Conservation (phyloP, 2,113 vertebrate genomes). For the Archocentrus centrarchus region DNA sequence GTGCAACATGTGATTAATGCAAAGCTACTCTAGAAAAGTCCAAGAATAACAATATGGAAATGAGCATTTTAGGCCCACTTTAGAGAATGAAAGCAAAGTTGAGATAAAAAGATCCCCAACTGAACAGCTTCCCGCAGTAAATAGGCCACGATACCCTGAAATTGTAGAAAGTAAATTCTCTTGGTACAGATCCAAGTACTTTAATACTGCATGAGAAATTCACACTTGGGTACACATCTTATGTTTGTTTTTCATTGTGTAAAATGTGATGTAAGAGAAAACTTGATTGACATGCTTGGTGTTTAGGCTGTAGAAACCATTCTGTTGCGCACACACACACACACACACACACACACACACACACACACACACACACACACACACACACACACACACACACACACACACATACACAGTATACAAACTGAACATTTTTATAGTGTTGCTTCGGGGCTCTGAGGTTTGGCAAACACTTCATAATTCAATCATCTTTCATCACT, state of each 20-base stretch:
- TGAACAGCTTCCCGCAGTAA: neutral
- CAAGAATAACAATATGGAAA: neutral
- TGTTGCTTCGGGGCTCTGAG: conserved; percentile 28
- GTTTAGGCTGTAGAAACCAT: conserved; percentile 17
- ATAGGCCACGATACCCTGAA: neutral
- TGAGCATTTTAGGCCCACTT: neutral
- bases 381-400: too few species aligned
- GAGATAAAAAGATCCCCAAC: neutral
- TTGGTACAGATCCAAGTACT: neutral
- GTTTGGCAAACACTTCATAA: conserved; percentile 25
- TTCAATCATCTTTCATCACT: neutral
- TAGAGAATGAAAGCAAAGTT: neutral
- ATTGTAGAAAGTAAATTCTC: neutral
- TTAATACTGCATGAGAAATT: neutral
- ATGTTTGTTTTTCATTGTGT: conserved; percentile 19
- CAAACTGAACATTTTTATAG: conserved; percentile 13
- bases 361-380: neutral
- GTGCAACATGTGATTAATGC: neutral
- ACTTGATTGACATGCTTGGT: conserved; percentile 46
- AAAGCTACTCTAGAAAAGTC: neutral
- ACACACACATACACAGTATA: neutral
- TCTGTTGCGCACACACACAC: conserved; percentile 18
- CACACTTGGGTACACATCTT: neutral
- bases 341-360: too few species aligned
- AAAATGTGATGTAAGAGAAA: conserved; percentile 23